Evolutionary conservation across 2,797 vertebrate species (phyloP), one percentile per base, ranked within the genome.

Genomic region (Darevskia nairensis): DNA sequence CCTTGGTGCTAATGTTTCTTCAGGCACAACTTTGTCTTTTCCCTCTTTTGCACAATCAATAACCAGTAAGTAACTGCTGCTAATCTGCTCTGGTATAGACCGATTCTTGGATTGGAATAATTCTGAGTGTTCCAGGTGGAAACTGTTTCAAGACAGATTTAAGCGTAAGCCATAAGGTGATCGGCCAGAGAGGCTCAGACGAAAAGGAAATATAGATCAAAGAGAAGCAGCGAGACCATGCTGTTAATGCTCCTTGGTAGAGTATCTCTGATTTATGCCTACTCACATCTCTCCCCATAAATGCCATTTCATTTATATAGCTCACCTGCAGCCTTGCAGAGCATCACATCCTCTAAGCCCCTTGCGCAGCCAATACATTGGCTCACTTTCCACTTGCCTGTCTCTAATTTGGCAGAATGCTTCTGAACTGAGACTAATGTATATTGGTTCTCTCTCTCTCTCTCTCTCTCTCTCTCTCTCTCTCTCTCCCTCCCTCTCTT

Each of bases 241-340:
- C 23, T 66, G 29, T 79, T 83, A 83, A 83, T 39, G 23, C 8
- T 59, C 41, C 3, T 86, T 66, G 41, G 19, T 59, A 68, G 79
- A 39, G 29, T 23, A 66, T 29, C 39, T 82, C 55, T 82, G 27
- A 82, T 87, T 82, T 87, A 44, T 27, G 23, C 39, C 50, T 75
- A 29, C 25, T 32, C 35, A 64, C 50, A 74, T 72, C 27, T 81
- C 15, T 32, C 44, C 44, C 27, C 39, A 64, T 75, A 32, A 64
- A 81, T 44, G 50, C 19, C 13, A 19, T 86, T 84, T 82, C 75
- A 72, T 90, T 50, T 86, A 46, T 83, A 78, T 83, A 15, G 17
- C 46, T 85, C 76, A 23, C 8, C 82, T 32, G 19, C 69, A 59
- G 76, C 19, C 32, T 61, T 21, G 2, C 72, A 19, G 27, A n/a